phyloP scores from a whole-genome alignment of 2,797 vertebrate species.

The Sebastes vulpes region DNA sequence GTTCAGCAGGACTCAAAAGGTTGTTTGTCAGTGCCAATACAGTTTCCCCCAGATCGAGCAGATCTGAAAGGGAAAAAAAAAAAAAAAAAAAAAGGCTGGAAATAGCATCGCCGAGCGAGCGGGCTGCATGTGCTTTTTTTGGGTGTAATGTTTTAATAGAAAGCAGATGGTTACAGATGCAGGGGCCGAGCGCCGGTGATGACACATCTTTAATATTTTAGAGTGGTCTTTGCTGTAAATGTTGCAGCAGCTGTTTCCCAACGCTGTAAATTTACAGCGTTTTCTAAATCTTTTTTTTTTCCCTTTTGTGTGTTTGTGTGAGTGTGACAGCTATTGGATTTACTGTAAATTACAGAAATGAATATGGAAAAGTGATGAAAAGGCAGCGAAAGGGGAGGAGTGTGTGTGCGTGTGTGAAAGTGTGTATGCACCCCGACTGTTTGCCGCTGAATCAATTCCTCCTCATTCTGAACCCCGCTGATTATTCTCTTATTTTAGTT shows the following conservation, averaged over 20 bases:
- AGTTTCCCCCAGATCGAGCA: conserved; percentile 59
- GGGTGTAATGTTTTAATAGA: conserved; percentile 87
- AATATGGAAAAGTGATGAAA: conserved; percentile 86
- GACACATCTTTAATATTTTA: conserved; percentile 90
- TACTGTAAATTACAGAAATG: conserved; percentile 89
- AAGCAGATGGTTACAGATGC: conserved; percentile 87
- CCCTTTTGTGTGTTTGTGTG: conserved; percentile 21
- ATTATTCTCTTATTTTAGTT: conserved; percentile 80
- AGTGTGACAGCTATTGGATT: conserved; percentile 86
- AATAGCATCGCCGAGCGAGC: conserved; percentile 62
- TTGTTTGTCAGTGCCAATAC: conserved; percentile 65
- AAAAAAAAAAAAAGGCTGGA: conserved; percentile 38
- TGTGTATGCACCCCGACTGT: conserved; percentile 52
- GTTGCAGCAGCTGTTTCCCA: conserved; percentile 87
- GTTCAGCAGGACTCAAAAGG: conserved; percentile 49
- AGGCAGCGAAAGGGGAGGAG: conserved; percentile 41
- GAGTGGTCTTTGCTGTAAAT: conserved; percentile 89
- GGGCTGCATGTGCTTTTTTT: conserved; percentile 58
- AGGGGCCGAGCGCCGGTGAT: conserved; percentile 77
- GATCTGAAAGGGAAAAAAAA: conserved; percentile 33
- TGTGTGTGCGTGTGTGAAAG: conserved; percentile 3
- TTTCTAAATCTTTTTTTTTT: conserved; percentile 45
- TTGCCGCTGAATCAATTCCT: conserved; percentile 79
- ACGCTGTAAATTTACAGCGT: conserved; percentile 81
- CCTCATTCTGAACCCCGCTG: conserved; percentile 69